Base-by-base conservation (phyloP, 1,140 invertebrate species). In the Pteromalus puparum region DNA sequence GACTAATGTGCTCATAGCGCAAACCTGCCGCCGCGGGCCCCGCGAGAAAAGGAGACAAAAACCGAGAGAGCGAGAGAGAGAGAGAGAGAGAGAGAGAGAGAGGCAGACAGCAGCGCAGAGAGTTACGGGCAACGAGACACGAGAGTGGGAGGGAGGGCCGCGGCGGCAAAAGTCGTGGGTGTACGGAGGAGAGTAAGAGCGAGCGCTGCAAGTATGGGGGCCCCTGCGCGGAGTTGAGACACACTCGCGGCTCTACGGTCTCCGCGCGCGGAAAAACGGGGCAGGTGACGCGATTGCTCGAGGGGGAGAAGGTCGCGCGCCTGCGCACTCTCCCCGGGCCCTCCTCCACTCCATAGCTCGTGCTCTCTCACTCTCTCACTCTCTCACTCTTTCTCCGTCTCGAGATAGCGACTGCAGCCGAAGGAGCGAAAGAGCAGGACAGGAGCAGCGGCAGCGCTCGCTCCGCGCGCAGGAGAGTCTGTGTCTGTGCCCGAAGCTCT, bases 261-360 rank as follows among this genome's bases (percentile, higher is more conserved):
- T 26, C 9, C 1, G 65, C 65, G n/a, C 65, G 65, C 12, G 26
- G 84, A 81, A 85, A 85, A 85, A 86, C 68, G 81, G 85, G 81
- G 81, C 81, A 83, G 81, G 79, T 82, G 80, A 82, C 75, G 80
- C 80, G 84, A 82, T 82, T 48, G 81, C 80, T 82, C 67, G 80
- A 78, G 84, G 84, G 85, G 77, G 81, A 81, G 85, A 86, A 86
- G 85, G 85, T 86, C 85, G 85, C 85, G 85, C 85, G 85, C 85
- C 65, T 85, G 85, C 81, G 85, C 85, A 74, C 26, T 10, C 34
- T 30, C 48, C n/a, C n/a, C 24, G 76, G 82, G 75, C 53, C 46
- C 82, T 74, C 77, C 75, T 28, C 42, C n/a, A 21, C 73, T 75
- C 1, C 21, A 21, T n/a, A 10, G 67, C 21, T 1, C 61, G 24